Base-by-base conservation (phyloP, 2,888 invertebrate species). In the Eutolmus rufibarbis region DNA sequence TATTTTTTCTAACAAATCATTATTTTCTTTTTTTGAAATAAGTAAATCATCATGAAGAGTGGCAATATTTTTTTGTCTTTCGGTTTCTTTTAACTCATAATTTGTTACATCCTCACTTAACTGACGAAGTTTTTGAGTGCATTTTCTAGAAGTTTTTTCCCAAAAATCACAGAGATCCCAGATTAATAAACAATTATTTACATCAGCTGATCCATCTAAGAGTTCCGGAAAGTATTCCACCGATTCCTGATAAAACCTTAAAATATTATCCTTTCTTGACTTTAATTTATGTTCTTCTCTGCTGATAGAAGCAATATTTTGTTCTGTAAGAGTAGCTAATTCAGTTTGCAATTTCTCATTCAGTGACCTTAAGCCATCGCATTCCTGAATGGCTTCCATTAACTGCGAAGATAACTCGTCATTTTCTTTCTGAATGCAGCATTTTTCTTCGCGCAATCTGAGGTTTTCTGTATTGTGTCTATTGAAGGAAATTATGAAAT, bases 361-460 rank as follows among this genome's bases (percentile, higher is more conserved):
- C 40, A 46, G 9, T 88, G 92, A 91, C 88, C 92, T 94, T 3
- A 95, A 91, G 43, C 91, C 90, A 82, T 95, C 94, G 23, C 91
- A 92, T 89, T 95, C 95, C 86, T 94, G 93, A 84, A 95, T 92
- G 88, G 91, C 93, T 78, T 95, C 95, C 91, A 95, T 94, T 2
- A 95, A 89, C 90, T 94, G 93, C 57, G 92, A 94, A 0, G 95
- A 95, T 34, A 95, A 91, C 78, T 92, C 91, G 89, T 94, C 94
- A 89, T 94, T 93, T 91, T 94, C 94, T 16, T 91, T 91, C 91
- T 94, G 94, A 88, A 95, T 46, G 19, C 66, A n/a, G 28, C 34
- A 19, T 5, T 31, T 85, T 86, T 86, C 77, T 16, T 77, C 37
- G 16, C 19, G 5, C n/a, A 87, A 74, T 19, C 76, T 77, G 14